A percentile compares a stretch with the other conserved stretches of the same genome.
These are phyloP conservation scores for Caenorhabditis brenneri DNA, from an alignment of 1,140 invertebrate genomes.

Conservation along the genomic window DNA sequence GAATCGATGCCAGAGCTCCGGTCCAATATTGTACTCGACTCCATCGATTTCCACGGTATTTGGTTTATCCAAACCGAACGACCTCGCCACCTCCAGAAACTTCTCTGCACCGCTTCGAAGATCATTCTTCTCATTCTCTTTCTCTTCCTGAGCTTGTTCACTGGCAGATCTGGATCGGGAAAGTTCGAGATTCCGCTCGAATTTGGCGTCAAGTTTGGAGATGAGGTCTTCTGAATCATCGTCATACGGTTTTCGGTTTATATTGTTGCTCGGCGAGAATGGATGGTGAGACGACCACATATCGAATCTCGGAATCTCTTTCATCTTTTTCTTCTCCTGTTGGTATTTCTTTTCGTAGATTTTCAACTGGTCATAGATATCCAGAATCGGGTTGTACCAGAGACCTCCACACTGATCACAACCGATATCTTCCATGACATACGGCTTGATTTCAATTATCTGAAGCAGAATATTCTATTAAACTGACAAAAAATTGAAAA, in stretches of 20 bases:
- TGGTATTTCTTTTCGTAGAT: not conserved
- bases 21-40: not conserved
- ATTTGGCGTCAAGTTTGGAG: not conserved
- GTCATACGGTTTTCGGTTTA: no score
- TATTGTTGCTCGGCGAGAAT: not conserved
- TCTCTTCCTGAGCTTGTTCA: not conserved
- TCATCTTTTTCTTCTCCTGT: no score
- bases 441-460: constrained; percentile 2
- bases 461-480: not conserved
- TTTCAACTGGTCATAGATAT: not conserved
- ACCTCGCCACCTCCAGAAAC: not conserved
- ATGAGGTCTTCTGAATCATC: not conserved
- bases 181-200: not conserved
- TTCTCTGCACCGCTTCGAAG: not conserved
- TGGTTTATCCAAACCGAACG: not conserved
- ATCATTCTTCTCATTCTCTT: not conserved
- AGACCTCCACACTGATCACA: constrained; percentile 23
- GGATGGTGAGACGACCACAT: not conserved
- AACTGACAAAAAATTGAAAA: no score
- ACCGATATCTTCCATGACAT: constrained; percentile 16
- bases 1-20: not conserved
- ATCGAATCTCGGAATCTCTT: no score
- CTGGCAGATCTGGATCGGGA: not conserved
- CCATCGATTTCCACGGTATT: not conserved
- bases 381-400: not conserved